Base-by-base conservation (phyloP, 2,888 invertebrate genomes). In the Gymnocheta viridis region DNA sequence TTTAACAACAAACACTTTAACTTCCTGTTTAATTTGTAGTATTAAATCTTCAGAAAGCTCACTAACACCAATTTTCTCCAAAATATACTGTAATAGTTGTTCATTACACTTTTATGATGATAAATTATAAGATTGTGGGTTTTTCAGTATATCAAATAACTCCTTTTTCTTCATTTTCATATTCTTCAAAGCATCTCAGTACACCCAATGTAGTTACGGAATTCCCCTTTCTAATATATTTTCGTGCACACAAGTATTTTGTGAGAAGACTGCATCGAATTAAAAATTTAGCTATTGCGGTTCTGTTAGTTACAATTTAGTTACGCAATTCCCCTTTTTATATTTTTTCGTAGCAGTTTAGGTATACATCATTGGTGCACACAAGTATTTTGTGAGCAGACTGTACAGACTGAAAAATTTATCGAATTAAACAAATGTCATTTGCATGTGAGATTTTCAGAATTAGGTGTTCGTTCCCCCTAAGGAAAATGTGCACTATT, bases 81-180 rank as follows among this genome's bases (percentile, higher is more conserved):
- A 10, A 27, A 54, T 27, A 27, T n/a, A 27, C 49, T 24, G 14
- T 27, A 27, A 54, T 24, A 54, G 14, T 51, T 51, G 3, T 51
- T 51, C 51, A 24, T 51, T 51, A 24, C 24, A 24, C 51, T 51
- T 51, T 51, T 24, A 51, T 24, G 12, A 51, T 51, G 24, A 51
- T 2, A 24, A 51, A 51, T 12, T 51, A 51, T 51, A 51, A 24
- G 27, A 51, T 24, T 24, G 14, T 51, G 24, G 14, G 14, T 51
- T 51, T 51, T 51, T 24, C 24, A 51, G 49, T 49, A 22, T 10
- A 49, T 49, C 49, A 49, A 49, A 49, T 51, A 51, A 51, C 51
- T 24, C 51, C 24, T 51, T 51, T 51, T 12, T 51, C 49, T 24
- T 51, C 51, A 51, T 51, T 51, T 51, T 12, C n/a, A 24, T 51